Percentiles rank a stretch among this genome's conserved stretches.
These are phyloP conservation scores for Cheiracanthium punctorium DNA, from an alignment of 2,888 invertebrate species.

Conservation along the genomic window DNA sequence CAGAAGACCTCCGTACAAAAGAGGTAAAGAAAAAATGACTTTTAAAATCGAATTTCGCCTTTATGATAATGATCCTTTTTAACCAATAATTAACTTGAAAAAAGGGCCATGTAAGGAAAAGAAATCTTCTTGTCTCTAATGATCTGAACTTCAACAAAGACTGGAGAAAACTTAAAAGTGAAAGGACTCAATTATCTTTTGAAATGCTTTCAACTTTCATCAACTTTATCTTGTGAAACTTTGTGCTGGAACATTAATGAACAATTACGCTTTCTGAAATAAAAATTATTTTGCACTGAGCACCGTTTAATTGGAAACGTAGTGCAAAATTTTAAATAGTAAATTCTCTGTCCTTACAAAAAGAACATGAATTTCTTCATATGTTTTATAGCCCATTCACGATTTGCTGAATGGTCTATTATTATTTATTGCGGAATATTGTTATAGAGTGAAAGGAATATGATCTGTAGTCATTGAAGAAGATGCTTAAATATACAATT, in stretches of 20 bases:
- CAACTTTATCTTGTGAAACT: not conserved
- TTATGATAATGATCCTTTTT: not conserved
- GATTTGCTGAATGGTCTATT: too few relatives aligned
- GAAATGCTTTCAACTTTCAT: not conserved
- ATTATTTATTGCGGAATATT: too few relatives aligned
- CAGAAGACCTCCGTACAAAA: too few relatives aligned
- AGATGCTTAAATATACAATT: too few relatives aligned
- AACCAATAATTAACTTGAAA: constrained; percentile 4
- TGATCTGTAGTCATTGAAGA: too few relatives aligned
- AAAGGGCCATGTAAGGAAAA: not conserved
- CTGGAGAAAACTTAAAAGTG: not conserved
- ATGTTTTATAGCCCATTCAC: too few relatives aligned
- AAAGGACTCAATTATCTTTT: constrained; percentile 6
- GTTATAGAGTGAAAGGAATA: too few relatives aligned
- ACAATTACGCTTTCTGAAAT: not conserved
- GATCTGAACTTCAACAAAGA: constrained; percentile 17
- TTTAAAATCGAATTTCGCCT: not conserved
- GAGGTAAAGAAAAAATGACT: not conserved
- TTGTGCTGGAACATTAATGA: not conserved
- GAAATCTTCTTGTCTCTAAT: not conserved
- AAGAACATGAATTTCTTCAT: not conserved
- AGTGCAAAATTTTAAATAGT: not conserved
- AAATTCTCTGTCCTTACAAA: not conserved
- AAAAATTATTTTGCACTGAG: not conserved
- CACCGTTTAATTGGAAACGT: not conserved